Conservation (phyloP, 1,140 invertebrate genomes). For the Antheraea mylitta region DNA sequence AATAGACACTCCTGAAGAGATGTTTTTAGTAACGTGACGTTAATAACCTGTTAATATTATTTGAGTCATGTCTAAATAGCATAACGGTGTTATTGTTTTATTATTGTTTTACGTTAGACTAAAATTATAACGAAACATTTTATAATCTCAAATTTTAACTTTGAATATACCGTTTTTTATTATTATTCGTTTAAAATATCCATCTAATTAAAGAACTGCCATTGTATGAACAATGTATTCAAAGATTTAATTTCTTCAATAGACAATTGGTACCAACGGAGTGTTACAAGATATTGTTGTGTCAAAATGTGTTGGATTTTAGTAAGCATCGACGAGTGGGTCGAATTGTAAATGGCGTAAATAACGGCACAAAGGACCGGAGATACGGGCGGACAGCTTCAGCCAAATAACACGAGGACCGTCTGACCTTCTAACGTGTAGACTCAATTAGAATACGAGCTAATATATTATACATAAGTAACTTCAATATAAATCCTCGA, state of each 20-base stretch:
- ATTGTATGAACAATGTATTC: neutral
- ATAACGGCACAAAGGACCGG: conserved; percentile 68
- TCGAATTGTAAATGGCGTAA: conserved; percentile 69
- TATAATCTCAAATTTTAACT: no score
- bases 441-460: conserved; percentile 27
- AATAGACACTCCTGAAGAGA: no score
- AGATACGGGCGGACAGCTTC: conserved; percentile 50
- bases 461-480: conserved; percentile 1
- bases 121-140: no score
- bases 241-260: neutral
- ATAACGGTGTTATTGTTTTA: no score
- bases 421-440: conserved; percentile 40
- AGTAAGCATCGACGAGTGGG: conserved; percentile 41
- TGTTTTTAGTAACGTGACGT: no score
- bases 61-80: no score
- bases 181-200: neutral
- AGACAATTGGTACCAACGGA: conserved; percentile 12
- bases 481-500: neutral
- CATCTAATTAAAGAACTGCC: neutral
- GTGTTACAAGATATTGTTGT: conserved; percentile 19
- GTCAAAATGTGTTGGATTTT: conserved; percentile 32
- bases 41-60: no score
- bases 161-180: neutral
- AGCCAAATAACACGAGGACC: conserved; percentile 39
- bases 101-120: no score